Percentiles rank a stretch among this genome's conserved stretches.
Conservation (phyloP, 2,113 vertebrate species). For the Elaphurus davidianus region DNA sequence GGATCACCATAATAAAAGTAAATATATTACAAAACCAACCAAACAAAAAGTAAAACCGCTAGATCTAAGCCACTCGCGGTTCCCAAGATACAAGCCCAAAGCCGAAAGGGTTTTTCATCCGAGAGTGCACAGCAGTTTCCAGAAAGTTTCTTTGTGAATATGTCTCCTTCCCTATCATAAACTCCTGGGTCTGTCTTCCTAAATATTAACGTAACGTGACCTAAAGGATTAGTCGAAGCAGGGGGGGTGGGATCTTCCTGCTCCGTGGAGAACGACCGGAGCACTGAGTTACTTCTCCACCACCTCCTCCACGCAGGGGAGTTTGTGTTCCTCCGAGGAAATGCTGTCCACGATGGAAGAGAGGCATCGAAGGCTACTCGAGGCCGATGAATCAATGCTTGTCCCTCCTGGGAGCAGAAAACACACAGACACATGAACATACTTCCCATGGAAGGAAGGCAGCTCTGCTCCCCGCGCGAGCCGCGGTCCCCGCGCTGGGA, state of each 20-base stretch:
- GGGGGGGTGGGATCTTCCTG: not conserved
- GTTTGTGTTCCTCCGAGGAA: conserved; percentile 88
- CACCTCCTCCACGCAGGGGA: conserved; percentile 78
- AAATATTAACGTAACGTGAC: conserved; percentile 50
- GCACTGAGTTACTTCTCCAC: conserved; percentile 80
- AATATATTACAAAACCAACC: conserved; percentile 64
- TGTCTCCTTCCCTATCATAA: conserved; percentile 11
- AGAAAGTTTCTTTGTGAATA: conserved; percentile 37
- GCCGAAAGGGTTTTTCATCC: not conserved
- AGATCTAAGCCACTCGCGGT: conserved; percentile 54
- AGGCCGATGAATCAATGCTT: conserved; percentile 86
- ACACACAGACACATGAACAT: not conserved
- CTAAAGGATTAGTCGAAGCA: conserved; percentile 31
- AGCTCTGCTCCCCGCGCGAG: not conserved
- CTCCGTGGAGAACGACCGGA: not conserved
- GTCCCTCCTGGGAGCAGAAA: conserved; percentile 78
- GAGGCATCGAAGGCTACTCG: conserved; percentile 94
- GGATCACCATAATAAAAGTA: conserved; percentile 52
- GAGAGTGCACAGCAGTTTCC: not conserved
- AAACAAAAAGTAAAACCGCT: not conserved
- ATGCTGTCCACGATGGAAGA: conserved; percentile 99
- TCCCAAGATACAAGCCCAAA: conserved; percentile 51
- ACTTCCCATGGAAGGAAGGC: not conserved
- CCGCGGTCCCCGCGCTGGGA: not conserved
- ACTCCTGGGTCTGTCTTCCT: conserved; percentile 40